Percentiles rank a stretch among this genome's conserved stretches.
These are phyloP conservation scores for Polymixis flavicincta DNA, from an alignment of 2,888 invertebrate species.

Conservation along the genomic window DNA sequence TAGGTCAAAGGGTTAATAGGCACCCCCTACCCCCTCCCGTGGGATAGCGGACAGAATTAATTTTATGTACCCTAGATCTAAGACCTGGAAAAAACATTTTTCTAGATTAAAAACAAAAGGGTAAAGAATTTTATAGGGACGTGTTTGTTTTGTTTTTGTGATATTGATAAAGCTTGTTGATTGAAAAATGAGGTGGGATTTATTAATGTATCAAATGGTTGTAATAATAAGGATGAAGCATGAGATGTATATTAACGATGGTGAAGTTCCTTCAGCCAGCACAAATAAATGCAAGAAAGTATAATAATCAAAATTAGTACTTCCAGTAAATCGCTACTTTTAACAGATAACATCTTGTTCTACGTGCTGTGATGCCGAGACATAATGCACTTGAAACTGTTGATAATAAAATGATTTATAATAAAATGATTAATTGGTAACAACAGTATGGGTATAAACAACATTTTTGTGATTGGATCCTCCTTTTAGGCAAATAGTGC, in stretches of 20 bases:
- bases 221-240: not conserved
- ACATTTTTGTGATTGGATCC: no score
- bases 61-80: constrained; percentile 68
- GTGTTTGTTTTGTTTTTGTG: not conserved
- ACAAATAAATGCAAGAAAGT: not conserved
- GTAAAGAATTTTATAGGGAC: not conserved
- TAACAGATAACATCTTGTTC: not conserved
- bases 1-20: constrained; percentile 70
- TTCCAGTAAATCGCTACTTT: not conserved
- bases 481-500: no score
- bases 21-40: constrained; percentile 50
- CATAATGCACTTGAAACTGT: not conserved
- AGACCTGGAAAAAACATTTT: constrained; percentile 43
- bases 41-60: constrained; percentile 70
- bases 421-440: no score
- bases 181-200: not conserved
- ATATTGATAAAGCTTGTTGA: not conserved
- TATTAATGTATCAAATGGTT: not conserved
- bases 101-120: constrained; percentile 41
- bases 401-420: no score
- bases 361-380: not conserved
- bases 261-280: not conserved
- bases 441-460: no score
- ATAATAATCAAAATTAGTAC: not conserved
- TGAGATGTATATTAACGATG: no score